Conservation (phyloP, 2,113 vertebrate species). For the Phodopus roborovskii region DNA sequence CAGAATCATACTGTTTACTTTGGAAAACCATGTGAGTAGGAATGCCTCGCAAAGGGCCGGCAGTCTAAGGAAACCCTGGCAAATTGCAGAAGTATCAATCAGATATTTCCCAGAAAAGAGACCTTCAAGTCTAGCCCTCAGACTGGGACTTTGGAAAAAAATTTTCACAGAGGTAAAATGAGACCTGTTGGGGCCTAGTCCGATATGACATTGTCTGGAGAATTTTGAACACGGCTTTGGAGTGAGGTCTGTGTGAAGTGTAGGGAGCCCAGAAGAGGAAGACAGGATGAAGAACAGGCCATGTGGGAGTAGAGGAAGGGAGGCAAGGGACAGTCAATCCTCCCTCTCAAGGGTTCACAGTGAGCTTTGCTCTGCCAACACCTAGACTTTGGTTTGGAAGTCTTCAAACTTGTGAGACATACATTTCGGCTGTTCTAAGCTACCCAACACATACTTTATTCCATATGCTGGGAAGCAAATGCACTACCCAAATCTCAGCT, state of each 20-base stretch:
- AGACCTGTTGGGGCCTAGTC: background rate
- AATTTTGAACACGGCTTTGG: too few relatives aligned
- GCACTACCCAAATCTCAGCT: background rate
- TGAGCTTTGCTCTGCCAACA: background rate
- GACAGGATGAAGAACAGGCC: background rate
- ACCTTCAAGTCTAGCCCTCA: background rate
- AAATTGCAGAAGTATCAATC: background rate
- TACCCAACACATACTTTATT: background rate
- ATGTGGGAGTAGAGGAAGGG: background rate
- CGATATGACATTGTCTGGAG: background rate
- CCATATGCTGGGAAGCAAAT: background rate
- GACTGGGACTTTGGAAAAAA: background rate
- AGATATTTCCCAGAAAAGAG: background rate
- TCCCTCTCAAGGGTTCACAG: background rate
- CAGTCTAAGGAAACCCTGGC: background rate
- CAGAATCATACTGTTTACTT: background rate
- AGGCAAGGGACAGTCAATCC: rapidly evolving
- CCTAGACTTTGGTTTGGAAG: background rate
- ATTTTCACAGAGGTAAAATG: background rate
- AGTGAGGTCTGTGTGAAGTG: background rate
- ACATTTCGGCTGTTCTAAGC: background rate
- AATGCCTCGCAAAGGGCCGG: background rate
- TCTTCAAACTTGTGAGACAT: background rate
- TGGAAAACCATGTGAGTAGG: background rate
- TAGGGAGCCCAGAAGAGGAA: too few relatives aligned